Conservation (phyloP, 2,797 vertebrate species). For the Brachymystax lenok region DNA sequence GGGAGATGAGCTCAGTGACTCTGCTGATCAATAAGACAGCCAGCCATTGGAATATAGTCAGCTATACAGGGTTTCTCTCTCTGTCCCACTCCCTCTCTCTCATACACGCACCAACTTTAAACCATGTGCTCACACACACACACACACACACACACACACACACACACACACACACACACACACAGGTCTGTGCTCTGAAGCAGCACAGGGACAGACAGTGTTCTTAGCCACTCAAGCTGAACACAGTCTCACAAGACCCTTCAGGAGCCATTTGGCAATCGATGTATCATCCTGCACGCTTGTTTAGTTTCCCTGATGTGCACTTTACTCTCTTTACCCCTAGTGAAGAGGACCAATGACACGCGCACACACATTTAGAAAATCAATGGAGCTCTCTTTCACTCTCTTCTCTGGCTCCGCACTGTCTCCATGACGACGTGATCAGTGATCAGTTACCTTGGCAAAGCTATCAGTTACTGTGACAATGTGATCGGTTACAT, state of each 20-base stretch:
- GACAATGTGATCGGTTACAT: constrained; percentile 60
- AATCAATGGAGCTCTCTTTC: constrained; percentile 6
- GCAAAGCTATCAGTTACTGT: constrained; percentile 62
- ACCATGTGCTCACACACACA: constrained; percentile 4
- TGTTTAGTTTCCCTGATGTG: constrained; percentile 48
- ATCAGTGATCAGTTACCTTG: constrained; percentile 61
- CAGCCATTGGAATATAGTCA: constrained; percentile 33
- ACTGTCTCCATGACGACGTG: constrained; percentile 50
- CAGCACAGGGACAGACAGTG: constrained; percentile 21
- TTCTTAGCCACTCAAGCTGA: constrained; percentile 49
- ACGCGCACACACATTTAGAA: constrained; percentile 7
- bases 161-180: constrained; percentile 6
- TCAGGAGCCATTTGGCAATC: constrained; percentile 63
- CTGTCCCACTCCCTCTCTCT: constrained; percentile 15
- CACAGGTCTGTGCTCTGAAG: background rate
- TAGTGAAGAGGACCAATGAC: constrained; percentile 34
- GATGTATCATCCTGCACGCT: constrained; percentile 62
- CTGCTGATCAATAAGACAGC: constrained; percentile 53
- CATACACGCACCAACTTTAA: constrained; percentile 20
- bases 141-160: constrained; percentile 12
- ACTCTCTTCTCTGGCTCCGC: constrained; percentile 31
- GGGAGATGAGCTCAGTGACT: constrained; percentile 28
- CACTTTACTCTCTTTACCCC: constrained; percentile 46
- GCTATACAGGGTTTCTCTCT: constrained; percentile 30
- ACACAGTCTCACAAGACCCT: constrained; percentile 35